Percentiles rank a stretch among this genome's conserved stretches.
Evolutionary conservation across 2,888 invertebrate species (phyloP).

Genomic region (Diarsia dahlii): DNA sequence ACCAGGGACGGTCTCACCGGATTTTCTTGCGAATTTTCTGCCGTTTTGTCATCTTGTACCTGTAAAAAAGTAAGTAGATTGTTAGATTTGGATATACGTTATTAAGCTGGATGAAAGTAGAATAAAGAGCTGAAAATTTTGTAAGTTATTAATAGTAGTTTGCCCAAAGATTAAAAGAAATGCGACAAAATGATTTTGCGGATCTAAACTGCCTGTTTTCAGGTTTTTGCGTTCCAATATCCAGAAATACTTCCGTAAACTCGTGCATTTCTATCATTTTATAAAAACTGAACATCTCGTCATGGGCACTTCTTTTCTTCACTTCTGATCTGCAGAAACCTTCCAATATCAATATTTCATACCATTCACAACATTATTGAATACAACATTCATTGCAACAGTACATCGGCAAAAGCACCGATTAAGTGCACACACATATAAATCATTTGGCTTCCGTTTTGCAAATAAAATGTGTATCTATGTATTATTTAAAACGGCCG

Average conservation of each 20-base stretch:
- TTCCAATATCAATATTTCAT: neutral
- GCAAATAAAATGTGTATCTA: slow-evolving; percentile 80
- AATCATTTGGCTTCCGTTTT: slow-evolving; percentile 81
- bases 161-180: neutral
- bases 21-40: slow-evolving; percentile 84
- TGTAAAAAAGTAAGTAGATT: slow-evolving; percentile 70
- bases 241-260: neutral
- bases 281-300: no score
- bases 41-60: slow-evolving; percentile 81
- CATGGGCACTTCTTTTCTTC: no score
- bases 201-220: neutral
- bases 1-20: slow-evolving; percentile 70
- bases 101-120: neutral
- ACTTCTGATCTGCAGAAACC: neutral
- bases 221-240: neutral
- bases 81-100: neutral
- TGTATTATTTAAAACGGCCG: slow-evolving; percentile 68
- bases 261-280: no score
- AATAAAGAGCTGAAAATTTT: neutral
- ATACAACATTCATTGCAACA: neutral
- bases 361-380: neutral
- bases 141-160: no score
- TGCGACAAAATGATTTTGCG: neutral
- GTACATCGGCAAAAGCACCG: slow-evolving; percentile 32
- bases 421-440: slow-evolving; percentile 67